Conservation (phyloP, 2,113 vertebrate genomes). For the Poecile atricapillus region DNA sequence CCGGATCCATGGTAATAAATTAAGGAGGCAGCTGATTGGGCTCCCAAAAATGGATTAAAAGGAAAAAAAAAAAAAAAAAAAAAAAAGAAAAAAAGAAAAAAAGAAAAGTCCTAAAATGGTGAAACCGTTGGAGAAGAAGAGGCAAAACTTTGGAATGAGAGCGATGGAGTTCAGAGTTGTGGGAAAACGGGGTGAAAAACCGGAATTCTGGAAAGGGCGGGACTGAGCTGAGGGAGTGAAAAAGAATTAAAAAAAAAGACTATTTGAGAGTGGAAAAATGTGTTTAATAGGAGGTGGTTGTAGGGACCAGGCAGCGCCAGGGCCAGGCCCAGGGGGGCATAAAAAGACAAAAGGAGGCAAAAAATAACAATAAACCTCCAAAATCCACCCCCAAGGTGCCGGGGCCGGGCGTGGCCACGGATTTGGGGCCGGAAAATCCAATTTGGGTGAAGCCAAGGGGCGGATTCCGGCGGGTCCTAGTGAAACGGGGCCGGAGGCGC, state of each 20-base stretch:
- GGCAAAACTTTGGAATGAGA: slow-evolving; percentile 73
- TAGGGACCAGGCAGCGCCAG: slow-evolving; percentile 46
- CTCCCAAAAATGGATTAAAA: not conserved
- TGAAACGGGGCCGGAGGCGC: slow-evolving; percentile 24
- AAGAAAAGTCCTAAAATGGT: slow-evolving; percentile 26
- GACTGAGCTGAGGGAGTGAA: slow-evolving; percentile 51
- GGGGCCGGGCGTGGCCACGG: not conserved
- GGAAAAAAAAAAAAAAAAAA: not conserved
- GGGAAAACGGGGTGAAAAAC: slow-evolving; percentile 38
- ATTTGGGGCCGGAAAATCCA: not conserved
- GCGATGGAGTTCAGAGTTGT: slow-evolving; percentile 55
- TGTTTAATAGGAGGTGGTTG: slow-evolving; percentile 72
- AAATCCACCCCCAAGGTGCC: not conserved
- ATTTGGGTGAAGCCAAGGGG: not conserved
- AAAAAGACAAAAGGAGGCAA: not conserved
- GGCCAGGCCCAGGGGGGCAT: not conserved
- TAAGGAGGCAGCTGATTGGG: slow-evolving; percentile 84
- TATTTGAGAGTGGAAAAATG: slow-evolving; percentile 66
- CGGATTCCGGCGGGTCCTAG: not conserved
- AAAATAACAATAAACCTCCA: not conserved
- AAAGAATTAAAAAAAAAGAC: slow-evolving; percentile 4
- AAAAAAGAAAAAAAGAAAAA: not conserved
- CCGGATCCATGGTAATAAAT: slow-evolving; percentile 82
- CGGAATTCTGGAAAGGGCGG: slow-evolving; percentile 45
- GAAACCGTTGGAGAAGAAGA: slow-evolving; percentile 61